phyloP scores from a whole-genome alignment of 2,113 vertebrate species.

The Lophura nycthemera region DNA sequence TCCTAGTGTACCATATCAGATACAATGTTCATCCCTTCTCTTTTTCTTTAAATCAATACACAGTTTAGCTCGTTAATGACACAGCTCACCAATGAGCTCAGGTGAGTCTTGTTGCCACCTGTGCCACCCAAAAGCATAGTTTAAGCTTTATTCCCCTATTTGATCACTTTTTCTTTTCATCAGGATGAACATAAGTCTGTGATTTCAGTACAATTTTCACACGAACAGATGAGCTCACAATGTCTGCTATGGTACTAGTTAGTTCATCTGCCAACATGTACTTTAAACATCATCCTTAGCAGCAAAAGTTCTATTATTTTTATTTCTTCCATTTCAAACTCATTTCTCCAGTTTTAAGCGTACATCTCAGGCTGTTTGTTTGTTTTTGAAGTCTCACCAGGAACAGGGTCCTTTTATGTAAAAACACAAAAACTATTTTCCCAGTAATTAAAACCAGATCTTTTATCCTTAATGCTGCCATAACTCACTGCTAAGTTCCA shows the following conservation, averaged over 20 bases:
- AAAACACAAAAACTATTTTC: not conserved
- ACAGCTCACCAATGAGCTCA: not conserved
- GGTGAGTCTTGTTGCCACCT: not conserved
- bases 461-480: not conserved
- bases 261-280: not conserved
- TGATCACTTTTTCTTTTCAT: not conserved
- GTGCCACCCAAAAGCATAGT: not conserved
- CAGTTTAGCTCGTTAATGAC: not conserved
- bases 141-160: not conserved
- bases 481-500: not conserved
- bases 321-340: not conserved
- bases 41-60: not conserved
- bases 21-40: not conserved
- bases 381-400: not conserved
- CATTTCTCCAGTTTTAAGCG: not conserved
- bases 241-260: not conserved
- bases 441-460: not conserved
- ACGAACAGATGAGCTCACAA: accelerated
- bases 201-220: not conserved
- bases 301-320: not conserved
- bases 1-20: not conserved
- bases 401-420: not conserved
- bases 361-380: not conserved
- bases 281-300: not conserved
- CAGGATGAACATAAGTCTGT: not conserved